Conservation (phyloP, 2,113 vertebrate species). For the Neodontobutis hainanensis region DNA sequence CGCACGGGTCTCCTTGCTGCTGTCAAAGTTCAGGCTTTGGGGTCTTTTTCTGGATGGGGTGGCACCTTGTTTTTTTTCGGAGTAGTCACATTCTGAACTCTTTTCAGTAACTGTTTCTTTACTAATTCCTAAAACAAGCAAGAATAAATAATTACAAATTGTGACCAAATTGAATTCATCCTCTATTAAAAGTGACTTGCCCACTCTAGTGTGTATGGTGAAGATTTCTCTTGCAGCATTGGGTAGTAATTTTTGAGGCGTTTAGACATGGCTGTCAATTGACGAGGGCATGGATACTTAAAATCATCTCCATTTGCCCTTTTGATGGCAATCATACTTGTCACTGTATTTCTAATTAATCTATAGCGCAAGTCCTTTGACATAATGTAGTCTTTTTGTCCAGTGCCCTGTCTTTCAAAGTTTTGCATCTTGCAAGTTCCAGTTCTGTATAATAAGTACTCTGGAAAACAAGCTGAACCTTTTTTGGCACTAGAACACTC, state of each 20-base stretch:
- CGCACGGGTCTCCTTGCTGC: not conserved
- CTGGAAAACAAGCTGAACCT: no score
- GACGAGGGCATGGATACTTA: constrained; percentile 32
- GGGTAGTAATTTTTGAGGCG: constrained; percentile 30
- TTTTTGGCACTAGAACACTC: no score
- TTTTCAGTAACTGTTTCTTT: constrained; percentile 42
- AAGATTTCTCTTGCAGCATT: constrained; percentile 16
- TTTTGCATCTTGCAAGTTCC: no score
- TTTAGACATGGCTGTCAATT: constrained; percentile 37
- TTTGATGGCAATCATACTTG: constrained; percentile 40
- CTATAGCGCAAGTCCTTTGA: constrained; percentile 35
- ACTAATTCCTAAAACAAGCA: constrained; percentile 37
- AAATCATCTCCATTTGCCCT: constrained; percentile 24
- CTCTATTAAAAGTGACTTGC: not conserved
- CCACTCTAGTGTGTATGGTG: constrained; percentile 7
- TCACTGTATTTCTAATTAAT: constrained; percentile 34
- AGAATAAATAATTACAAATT: constrained; percentile 18
- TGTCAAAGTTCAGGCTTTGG: constrained; percentile 4
- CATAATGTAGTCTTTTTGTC: no score
- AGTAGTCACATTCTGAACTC: constrained; percentile 30
- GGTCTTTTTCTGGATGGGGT: constrained; percentile 26
- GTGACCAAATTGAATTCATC: not conserved
- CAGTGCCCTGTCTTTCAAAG: no score
- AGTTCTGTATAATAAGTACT: no score
- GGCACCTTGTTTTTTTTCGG: constrained; percentile 19